Evolutionary conservation across 35 echinoderm and acorn worm genomes (phyloP), one percentile per base, ranked within the genome.

Genomic region (Diadema setosum): DNA sequence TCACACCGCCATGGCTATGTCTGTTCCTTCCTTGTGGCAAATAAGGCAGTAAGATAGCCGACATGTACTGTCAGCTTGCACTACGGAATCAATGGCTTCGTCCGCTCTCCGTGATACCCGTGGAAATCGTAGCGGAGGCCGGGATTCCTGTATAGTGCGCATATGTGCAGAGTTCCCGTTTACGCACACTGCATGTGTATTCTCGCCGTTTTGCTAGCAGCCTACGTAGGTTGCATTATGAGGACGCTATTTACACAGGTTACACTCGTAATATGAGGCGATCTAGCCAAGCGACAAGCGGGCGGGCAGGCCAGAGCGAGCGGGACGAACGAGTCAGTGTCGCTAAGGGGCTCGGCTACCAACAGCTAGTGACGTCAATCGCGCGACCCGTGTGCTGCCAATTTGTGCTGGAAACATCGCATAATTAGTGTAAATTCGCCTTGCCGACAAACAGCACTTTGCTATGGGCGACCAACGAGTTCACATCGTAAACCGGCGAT

Each of bases 351-450:
- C 73, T 78, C 9, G 73, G 73, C 73, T 78, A 78, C 24, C 73
- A 21, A 35, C 30, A 36, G 73, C 73, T 39, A 78, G 73, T 78
- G 73, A 78, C 73, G 73, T 78, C 73, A 78, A 78, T 42, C 3
- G 73, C 3, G 73, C 37, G 40, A 78, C 73, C 73, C 14, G 73
- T 44, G 37, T 41, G 40, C 73, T 78, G 73, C 73, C 73, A 35
- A 52, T 52, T 52, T 52, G 48, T 52, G 48, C 9, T n/a, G 9
- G 27, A 78, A 78, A 78, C 73, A 78, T 78, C 27, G 73, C 73
- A 78, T 78, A 78, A 78, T 78, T 78, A 78, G 73, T 78, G 73
- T 78, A 78, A 78, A 78, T 42, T 78, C 35, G 40, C 73, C 73
- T 78, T 78, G 63, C 63, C 63, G 63, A 67, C 63, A 67, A n/a